These are phyloP conservation scores for Forpus xanthops DNA, from an alignment of 2,797 vertebrate genomes.

Conservation along the genomic window DNA sequence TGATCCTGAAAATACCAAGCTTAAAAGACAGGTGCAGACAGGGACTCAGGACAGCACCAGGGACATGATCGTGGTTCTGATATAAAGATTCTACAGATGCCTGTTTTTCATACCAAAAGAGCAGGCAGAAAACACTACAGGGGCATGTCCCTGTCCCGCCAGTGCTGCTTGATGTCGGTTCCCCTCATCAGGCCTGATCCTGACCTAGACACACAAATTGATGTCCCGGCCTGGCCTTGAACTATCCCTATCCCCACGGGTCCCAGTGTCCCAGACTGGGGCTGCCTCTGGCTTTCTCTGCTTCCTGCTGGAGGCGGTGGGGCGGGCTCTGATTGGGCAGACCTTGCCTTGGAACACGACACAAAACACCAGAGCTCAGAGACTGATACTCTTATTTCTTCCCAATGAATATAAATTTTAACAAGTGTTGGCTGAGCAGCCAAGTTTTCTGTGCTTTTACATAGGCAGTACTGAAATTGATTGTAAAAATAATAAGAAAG, in stretches of 20 bases:
- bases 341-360: background rate
- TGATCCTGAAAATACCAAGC: background rate
- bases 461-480: background rate
- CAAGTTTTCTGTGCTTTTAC: background rate
- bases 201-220: background rate
- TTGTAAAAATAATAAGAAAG: background rate
- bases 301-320: background rate
- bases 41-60: background rate
- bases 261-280: accelerated
- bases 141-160: too few relatives aligned
- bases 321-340: background rate
- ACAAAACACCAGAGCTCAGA: background rate
- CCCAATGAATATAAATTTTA: background rate
- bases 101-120: background rate
- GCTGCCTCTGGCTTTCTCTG: background rate
- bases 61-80: background rate
- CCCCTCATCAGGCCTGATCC: background rate
- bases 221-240: background rate
- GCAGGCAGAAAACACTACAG: background rate
- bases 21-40: background rate
- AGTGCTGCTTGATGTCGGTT: background rate
- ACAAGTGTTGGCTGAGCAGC: background rate
- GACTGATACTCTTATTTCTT: background rate
- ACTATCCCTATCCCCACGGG: background rate
- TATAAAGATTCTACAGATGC: background rate